Conservation (phyloP, 2,113 vertebrate genomes). For the Probosciger aterrimus region DNA sequence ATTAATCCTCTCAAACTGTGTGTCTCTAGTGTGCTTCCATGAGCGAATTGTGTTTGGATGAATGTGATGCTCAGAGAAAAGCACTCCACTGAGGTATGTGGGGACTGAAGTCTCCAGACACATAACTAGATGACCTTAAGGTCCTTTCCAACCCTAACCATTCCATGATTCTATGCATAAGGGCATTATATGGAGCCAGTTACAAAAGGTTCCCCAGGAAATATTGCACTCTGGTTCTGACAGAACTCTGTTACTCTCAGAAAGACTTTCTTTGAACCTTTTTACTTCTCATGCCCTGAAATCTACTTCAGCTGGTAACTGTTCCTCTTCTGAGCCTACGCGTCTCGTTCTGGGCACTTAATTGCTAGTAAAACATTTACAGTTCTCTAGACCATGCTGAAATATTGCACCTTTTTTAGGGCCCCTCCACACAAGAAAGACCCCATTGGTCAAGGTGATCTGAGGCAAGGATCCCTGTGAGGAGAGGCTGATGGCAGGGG, state of each 20-base stretch:
- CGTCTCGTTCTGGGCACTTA: neutral
- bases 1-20: neutral
- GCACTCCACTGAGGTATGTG: neutral
- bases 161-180: neutral
- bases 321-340: neutral
- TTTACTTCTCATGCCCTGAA: neutral
- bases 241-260: neutral
- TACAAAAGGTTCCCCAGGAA: neutral
- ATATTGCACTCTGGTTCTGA: neutral
- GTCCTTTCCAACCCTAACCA: neutral
- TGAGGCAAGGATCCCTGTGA: neutral
- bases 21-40: neutral
- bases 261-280: neutral
- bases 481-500: neutral
- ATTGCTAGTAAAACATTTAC: neutral
- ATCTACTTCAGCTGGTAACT: neutral
- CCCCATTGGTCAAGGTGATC: accelerated
- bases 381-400: neutral
- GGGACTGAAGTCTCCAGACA: neutral
- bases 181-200: neutral
- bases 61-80: neutral
- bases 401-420: neutral
- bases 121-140: neutral
- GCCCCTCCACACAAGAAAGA: neutral
- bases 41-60: neutral